A percentile compares a stretch with the other conserved stretches of the same genome.
Evolutionary conservation across 2,113 vertebrate genomes (phyloP).

Genomic region (Pholis gunnellus): DNA sequence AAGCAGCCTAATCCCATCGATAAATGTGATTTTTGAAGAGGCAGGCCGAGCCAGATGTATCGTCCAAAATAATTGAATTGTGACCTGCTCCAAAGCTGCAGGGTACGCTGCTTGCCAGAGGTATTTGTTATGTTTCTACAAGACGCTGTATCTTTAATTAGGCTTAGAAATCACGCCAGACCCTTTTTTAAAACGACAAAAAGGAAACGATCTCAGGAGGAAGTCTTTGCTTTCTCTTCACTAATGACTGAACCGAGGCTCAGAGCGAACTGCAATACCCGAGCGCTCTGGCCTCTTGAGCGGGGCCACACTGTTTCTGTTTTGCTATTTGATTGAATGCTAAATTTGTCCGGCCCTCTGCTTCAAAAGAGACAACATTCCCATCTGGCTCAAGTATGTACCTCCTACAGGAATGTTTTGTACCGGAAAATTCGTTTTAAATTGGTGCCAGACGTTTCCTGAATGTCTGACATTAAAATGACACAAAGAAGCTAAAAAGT

Average conservation of each 20-base stretch:
- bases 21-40: slow-evolving; percentile 46
- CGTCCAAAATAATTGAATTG: slow-evolving; percentile 64
- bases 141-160: slow-evolving; percentile 71
- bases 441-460: slow-evolving; percentile 21
- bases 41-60: slow-evolving; percentile 23
- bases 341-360: slow-evolving; percentile 28
- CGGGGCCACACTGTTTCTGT: slow-evolving; percentile 3
- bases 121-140: slow-evolving; percentile 55
- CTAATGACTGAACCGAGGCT: slow-evolving; percentile 62
- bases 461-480: background rate
- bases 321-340: slow-evolving; percentile 41
- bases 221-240: slow-evolving; percentile 57
- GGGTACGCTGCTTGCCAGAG: slow-evolving; percentile 34
- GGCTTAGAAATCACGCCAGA: slow-evolving; percentile 44
- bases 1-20: slow-evolving; percentile 43
- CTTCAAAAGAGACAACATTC: slow-evolving; percentile 39
- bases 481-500: background rate
- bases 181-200: slow-evolving; percentile 36
- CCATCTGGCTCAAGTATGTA: background rate
- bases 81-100: slow-evolving; percentile 51
- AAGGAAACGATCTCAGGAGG: slow-evolving; percentile 58
- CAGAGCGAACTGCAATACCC: slow-evolving; percentile 26
- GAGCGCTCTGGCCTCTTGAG: slow-evolving; percentile 37
- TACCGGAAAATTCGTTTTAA: slow-evolving; percentile 19
- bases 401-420: slow-evolving; percentile 20